Evolutionary conservation across 2,113 vertebrate species (phyloP), one percentile per base, ranked within the genome.

Genomic region (Actenoides lindsayi): DNA sequence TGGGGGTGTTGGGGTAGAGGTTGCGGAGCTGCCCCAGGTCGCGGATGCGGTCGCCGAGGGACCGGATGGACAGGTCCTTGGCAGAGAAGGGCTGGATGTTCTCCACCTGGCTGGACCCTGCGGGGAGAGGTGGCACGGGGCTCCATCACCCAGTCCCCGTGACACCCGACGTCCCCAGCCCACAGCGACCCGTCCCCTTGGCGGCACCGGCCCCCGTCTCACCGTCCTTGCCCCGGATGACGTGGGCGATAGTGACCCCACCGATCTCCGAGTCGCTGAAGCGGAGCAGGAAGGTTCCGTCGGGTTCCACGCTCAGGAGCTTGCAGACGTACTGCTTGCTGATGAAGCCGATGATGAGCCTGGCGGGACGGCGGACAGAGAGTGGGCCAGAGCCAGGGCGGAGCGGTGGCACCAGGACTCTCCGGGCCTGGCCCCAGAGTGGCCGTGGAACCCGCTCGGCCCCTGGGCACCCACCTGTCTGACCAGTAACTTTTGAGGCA

Each of bases 181-280:
- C 44, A 2, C 0, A 7, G 13, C 4, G 54, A 30, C 10, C 8
- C 10, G 41, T 15, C 20, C n/a, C 50, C 11, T 80, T 20, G 2
- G 1, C 15, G 15, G 25, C 31, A 15, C 48, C 2, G 11, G 48
- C 21, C 70, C 68, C 68, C 14, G 0, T 5, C 98, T 98, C 96
- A 98, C 98, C 98, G 5, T 98, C 98, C 90, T 96, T 96, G 88
- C 95, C 96, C 48, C 95, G 95, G 44, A 98, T 98, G 64, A 99
- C 98, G 5, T 99, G 99, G 35, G 99, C 99, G 8, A 99, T 99
- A 57, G 99, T 99, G 97, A 99, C 98, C 35, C 99, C 99, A 3
- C 99, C 99, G 2, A 99, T 99, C 97, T 99, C 99, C 2, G 99
- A 99, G 97, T 99, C 99, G 23, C 99, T 99, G 95, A 99, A 99